Percentiles rank a stretch among this genome's conserved stretches.
Evolutionary conservation across 2,113 vertebrate species (phyloP).

Genomic region (Forbesichthys agassizii): DNA sequence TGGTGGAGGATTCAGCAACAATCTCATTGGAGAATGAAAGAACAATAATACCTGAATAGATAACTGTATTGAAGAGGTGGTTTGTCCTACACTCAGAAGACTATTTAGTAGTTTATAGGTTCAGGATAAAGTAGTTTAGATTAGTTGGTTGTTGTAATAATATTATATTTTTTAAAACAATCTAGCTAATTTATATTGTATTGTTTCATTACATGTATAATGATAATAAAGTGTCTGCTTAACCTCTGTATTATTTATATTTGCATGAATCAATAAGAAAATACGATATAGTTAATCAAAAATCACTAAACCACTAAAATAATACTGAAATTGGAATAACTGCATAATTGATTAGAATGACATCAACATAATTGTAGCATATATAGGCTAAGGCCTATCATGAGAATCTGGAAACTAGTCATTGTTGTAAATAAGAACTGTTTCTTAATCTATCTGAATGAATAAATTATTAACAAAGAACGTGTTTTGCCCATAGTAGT

Average conservation of each 20-base stretch:
- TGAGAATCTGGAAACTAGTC: slow-evolving; percentile 6
- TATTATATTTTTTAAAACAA: slow-evolving; percentile 12
- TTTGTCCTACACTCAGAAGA: slow-evolving; percentile 8
- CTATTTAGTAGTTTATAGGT: slow-evolving; percentile 7
- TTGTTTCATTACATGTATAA: slow-evolving; percentile 10
- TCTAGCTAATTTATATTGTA: slow-evolving; percentile 47
- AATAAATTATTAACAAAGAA: slow-evolving; percentile 37
- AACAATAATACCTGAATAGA: slow-evolving; percentile 27
- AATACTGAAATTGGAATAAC: slow-evolving; percentile 1
- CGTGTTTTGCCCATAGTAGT: background rate
- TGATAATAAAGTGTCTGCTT: slow-evolving; percentile 5
- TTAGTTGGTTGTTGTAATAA: slow-evolving; percentile 22
- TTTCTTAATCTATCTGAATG: slow-evolving; percentile 54
- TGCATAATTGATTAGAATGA: background rate
- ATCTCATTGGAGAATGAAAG: no score
- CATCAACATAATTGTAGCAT: slow-evolving; percentile 6
- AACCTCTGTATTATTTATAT: slow-evolving; percentile 16
- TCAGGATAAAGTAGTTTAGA: slow-evolving; percentile 9
- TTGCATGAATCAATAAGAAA: slow-evolving; percentile 5
- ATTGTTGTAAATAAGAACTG: slow-evolving; percentile 58
- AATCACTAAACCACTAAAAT: background rate
- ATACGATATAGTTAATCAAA: background rate
- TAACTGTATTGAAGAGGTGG: slow-evolving; percentile 1
- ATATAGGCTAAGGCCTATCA: background rate
- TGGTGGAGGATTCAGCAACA: no score